A percentile compares a stretch with the other conserved stretches of the same genome.
Evolutionary conservation across 2,113 vertebrate species (phyloP).

Genomic region (Picathartes gymnocephalus): DNA sequence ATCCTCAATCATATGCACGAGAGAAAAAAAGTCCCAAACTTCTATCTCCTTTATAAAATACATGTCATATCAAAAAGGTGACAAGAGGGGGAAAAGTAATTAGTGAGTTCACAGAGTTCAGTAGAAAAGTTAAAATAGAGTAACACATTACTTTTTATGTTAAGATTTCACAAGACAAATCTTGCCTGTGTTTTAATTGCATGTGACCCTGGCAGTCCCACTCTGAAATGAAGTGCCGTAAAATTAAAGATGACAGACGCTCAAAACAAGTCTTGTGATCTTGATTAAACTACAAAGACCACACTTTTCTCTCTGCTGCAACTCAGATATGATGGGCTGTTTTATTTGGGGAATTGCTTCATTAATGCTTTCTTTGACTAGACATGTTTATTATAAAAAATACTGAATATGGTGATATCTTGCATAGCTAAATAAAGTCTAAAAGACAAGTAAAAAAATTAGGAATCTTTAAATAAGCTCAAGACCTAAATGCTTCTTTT

Average conservation of each 20-base stretch:
- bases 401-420: slow-evolving; percentile 75
- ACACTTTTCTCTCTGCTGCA: slow-evolving; percentile 83
- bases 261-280: slow-evolving; percentile 87
- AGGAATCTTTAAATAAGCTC: slow-evolving; percentile 66
- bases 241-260: slow-evolving; percentile 88
- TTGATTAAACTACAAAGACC: slow-evolving; percentile 90
- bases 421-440: slow-evolving; percentile 74
- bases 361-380: slow-evolving; percentile 93
- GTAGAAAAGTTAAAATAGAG: slow-evolving; percentile 86
- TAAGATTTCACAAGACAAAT: slow-evolving; percentile 87
- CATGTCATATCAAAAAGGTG: slow-evolving; percentile 86
- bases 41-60: slow-evolving; percentile 82
- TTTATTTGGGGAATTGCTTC: slow-evolving; percentile 90
- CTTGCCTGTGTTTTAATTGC: slow-evolving; percentile 89
- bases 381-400: slow-evolving; percentile 92
- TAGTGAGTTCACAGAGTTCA: slow-evolving; percentile 86
- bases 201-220: slow-evolving; percentile 84
- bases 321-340: slow-evolving; percentile 86
- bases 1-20: slow-evolving; percentile 78
- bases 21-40: slow-evolving; percentile 77
- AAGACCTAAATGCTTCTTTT: slow-evolving; percentile 49
- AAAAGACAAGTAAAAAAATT: slow-evolving; percentile 68
- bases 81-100: slow-evolving; percentile 86
- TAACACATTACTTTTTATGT: slow-evolving; percentile 88
- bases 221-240: slow-evolving; percentile 85